These are phyloP conservation scores for Himalopsyche tibetana DNA, from an alignment of 2,888 invertebrate species.

Conservation along the genomic window DNA sequence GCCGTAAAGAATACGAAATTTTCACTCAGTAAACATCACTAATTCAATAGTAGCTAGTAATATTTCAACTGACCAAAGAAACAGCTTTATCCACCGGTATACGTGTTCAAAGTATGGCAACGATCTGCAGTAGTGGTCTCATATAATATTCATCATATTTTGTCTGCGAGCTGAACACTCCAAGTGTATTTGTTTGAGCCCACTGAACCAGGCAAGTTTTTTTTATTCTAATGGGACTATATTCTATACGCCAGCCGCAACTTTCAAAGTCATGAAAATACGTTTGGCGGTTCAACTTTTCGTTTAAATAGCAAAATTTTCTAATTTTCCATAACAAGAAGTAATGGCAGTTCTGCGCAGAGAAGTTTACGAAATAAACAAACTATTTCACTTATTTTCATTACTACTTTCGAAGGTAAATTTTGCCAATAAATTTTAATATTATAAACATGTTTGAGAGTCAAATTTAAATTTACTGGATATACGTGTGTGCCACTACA, in stretches of 20 bases:
- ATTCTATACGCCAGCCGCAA: background rate
- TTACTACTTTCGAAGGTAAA: slow-evolving; percentile 8
- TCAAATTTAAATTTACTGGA: too few relatives aligned
- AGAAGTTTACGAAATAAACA: background rate
- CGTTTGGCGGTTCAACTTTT: slow-evolving; percentile 19
- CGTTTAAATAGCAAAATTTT: background rate
- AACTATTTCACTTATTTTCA: slow-evolving; percentile 15
- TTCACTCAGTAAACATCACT: slow-evolving; percentile 18
- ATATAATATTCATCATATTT: slow-evolving; percentile 63
- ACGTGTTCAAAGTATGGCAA: background rate
- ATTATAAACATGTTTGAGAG: too few relatives aligned
- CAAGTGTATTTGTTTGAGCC: background rate
- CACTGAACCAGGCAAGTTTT: background rate
- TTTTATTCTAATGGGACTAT: slow-evolving; percentile 45
- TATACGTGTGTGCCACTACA: too few relatives aligned
- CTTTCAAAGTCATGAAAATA: background rate
- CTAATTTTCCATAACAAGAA: slow-evolving; percentile 30
- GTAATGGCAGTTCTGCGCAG: background rate
- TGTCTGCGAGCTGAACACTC: slow-evolving; percentile 52
- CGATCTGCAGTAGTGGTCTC: slow-evolving; percentile 32
- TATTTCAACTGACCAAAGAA: slow-evolving; percentile 28
- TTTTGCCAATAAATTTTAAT: background rate
- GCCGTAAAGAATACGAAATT: background rate
- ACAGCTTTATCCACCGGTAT: background rate
- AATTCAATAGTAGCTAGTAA: background rate